Percentiles rank a stretch among this genome's conserved stretches.
These are phyloP conservation scores for Kryptolebias ocellatus DNA, from an alignment of 2,797 vertebrate genomes.

Conservation along the genomic window DNA sequence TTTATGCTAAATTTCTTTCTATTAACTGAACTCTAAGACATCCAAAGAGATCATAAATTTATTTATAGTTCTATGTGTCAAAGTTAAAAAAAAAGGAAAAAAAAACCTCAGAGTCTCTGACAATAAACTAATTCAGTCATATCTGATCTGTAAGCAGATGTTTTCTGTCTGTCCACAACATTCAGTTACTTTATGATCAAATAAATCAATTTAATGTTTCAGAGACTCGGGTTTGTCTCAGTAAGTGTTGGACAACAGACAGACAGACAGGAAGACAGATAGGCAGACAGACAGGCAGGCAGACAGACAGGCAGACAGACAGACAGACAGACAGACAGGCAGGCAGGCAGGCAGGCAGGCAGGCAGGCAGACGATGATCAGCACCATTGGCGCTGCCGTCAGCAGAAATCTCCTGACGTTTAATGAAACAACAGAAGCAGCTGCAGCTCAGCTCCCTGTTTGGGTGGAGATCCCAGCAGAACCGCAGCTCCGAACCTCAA, in stretches of 20 bases:
- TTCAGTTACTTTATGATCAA: background rate
- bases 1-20: background rate
- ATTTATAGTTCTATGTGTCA: background rate
- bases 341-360: too few species aligned
- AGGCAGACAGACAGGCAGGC: too few species aligned
- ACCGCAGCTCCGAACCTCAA: slow-evolving; percentile 54
- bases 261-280: too few species aligned
- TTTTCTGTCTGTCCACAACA: background rate
- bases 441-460: slow-evolving; percentile 21
- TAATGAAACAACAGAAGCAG: slow-evolving; percentile 43
- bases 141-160: background rate
- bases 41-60: background rate
- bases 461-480: slow-evolving; percentile 56
- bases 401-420: slow-evolving; percentile 16
- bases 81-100: background rate
- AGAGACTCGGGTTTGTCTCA: background rate
- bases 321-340: too few species aligned
- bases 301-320: too few species aligned
- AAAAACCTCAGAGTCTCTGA: background rate
- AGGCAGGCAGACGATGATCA: too few species aligned
- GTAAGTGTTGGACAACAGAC: background rate
- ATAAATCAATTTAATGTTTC: background rate
- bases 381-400: too few species aligned
- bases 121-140: background rate
- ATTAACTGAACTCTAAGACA: background rate